A percentile compares a stretch with the other conserved stretches of the same genome.
Evolutionary conservation across 2,797 vertebrate species (phyloP).

Genomic region (Halcyon leucocephala): DNA sequence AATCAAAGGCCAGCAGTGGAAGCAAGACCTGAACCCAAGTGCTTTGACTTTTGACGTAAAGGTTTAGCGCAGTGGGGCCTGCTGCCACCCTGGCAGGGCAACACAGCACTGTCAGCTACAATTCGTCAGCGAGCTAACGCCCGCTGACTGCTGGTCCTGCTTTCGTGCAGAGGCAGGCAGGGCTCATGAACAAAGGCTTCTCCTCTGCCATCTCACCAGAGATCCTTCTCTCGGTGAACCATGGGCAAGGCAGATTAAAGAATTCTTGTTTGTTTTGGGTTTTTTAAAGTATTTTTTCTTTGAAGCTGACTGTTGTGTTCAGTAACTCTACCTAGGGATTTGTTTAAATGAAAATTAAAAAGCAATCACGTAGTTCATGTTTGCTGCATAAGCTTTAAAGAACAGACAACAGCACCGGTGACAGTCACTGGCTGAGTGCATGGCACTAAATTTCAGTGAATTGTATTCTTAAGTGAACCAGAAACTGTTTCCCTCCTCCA

Average conservation of each 20-base stretch:
- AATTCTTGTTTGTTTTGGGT: too few species aligned
- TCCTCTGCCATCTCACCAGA: background rate
- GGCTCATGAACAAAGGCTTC: background rate
- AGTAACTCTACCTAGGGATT: background rate
- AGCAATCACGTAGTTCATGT: background rate
- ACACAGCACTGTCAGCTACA: background rate
- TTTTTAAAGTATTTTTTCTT: background rate
- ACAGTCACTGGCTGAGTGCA: background rate
- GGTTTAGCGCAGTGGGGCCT: background rate
- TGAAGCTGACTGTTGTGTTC: background rate
- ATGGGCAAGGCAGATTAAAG: slow-evolving; percentile 54
- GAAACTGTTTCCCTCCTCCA: background rate
- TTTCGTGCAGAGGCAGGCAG: slow-evolving; percentile 11
- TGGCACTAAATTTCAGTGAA: background rate
- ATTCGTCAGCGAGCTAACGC: background rate
- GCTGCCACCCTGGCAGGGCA: background rate
- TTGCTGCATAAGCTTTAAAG: background rate
- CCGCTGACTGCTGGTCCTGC: background rate
- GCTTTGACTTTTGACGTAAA: background rate
- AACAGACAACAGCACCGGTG: background rate
- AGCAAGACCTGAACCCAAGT: background rate
- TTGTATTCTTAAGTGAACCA: background rate
- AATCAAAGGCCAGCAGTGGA: background rate
- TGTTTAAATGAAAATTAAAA: background rate
- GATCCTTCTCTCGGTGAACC: background rate